These are phyloP conservation scores for Terebella lapidaria DNA, from an alignment of 2,888 invertebrate genomes.

Conservation along the genomic window DNA sequence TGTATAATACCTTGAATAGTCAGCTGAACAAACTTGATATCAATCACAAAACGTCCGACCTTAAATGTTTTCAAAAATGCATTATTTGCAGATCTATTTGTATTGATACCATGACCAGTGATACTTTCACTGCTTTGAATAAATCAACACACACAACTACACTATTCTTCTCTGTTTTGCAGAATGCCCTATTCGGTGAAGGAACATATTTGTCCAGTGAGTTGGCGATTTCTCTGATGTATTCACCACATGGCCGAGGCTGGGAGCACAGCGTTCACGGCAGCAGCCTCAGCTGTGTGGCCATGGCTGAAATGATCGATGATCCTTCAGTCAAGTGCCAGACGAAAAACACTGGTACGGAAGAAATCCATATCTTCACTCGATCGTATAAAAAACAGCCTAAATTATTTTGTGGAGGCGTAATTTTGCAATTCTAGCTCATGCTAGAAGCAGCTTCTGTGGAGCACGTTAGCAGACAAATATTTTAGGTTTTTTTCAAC, in stretches of 20 bases:
- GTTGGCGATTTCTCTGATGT: slow-evolving; percentile 66
- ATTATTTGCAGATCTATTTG: no score
- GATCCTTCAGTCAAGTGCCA: slow-evolving; percentile 60
- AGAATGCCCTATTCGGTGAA: slow-evolving; percentile 67
- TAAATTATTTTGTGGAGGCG: not conserved
- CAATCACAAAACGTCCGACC: no score
- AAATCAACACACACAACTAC: no score
- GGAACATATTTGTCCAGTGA: slow-evolving; percentile 74
- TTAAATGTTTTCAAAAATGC: no score
- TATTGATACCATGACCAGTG: no score
- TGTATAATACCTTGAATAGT: no score
- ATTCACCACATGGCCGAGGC: slow-evolving; percentile 67
- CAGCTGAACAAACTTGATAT: not conserved
- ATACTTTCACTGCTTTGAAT: no score
- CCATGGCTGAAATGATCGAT: slow-evolving; percentile 74
- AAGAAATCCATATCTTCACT: not conserved
- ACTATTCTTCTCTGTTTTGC: slow-evolving; percentile 17
- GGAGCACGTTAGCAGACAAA: no score
- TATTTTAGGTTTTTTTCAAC: no score
- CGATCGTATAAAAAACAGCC: no score
- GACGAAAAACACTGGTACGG: slow-evolving; percentile 33
- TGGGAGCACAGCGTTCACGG: slow-evolving; percentile 75
- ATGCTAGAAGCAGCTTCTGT: no score
- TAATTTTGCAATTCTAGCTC: not conserved
- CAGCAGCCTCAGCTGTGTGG: slow-evolving; percentile 70